These are phyloP conservation scores for Rhynchophorus ferrugineus DNA, from an alignment of 1,140 invertebrate genomes.

Conservation along the genomic window DNA sequence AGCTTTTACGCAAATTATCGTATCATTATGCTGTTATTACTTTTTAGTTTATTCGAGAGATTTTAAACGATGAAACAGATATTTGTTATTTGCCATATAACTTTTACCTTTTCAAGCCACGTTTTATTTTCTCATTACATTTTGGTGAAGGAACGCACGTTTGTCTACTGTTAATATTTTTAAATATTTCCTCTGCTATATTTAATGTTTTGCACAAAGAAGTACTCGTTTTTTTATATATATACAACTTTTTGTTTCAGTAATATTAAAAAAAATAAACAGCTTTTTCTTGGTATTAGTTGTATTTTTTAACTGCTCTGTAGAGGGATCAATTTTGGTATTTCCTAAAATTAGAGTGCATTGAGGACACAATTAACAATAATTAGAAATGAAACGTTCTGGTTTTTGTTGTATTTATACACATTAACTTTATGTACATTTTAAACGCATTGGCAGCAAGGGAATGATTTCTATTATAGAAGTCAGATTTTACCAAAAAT, in stretches of 20 bases:
- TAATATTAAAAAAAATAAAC: constrained; percentile 35
- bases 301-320: neutral
- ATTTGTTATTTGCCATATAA: constrained; percentile 25
- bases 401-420: too few species aligned
- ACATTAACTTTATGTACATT: too few species aligned
- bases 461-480: too few species aligned
- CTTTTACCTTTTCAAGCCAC: constrained; percentile 17
- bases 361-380: too few species aligned
- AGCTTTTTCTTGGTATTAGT: constrained; percentile 28
- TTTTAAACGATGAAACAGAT: constrained; percentile 17
- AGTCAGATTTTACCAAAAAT: too few species aligned
- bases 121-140: constrained; percentile 24
- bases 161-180: constrained; percentile 24
- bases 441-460: too few species aligned
- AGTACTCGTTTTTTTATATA: constrained; percentile 34
- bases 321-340: too few species aligned
- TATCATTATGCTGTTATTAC: constrained; percentile 11
- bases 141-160: constrained; percentile 31
- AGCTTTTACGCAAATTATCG: constrained; percentile 7
- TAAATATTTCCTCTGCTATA: constrained; percentile 19
- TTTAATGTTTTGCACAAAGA: constrained; percentile 30
- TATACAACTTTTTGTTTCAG: constrained; percentile 27
- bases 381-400: too few species aligned
- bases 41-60: constrained; percentile 9
- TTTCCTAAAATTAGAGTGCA: too few species aligned